Evolutionary conservation across 2,888 invertebrate species (phyloP).

Genomic region (Ophonus ardosiacus): DNA sequence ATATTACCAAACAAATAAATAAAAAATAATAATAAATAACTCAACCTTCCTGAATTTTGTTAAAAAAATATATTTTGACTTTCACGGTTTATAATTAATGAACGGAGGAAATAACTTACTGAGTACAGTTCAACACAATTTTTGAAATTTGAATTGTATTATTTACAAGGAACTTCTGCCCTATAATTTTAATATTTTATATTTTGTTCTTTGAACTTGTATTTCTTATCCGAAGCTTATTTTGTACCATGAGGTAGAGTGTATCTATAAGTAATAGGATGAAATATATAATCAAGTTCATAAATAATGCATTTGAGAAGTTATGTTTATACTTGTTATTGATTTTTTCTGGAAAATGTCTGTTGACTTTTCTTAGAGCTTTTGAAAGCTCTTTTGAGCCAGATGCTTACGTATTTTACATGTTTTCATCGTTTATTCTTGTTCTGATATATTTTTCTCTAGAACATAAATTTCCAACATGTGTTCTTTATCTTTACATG

Average conservation of each 20-base stretch:
- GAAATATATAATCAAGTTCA: neutral
- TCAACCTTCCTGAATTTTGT: too few relatives aligned
- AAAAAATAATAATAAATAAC: too few relatives aligned
- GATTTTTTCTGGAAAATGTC: slow-evolving; percentile 38
- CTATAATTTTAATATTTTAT: too few relatives aligned
- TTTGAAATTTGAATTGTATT: too few relatives aligned
- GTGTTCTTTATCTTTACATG: slow-evolving; percentile 44
- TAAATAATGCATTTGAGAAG: slow-evolving; percentile 36
- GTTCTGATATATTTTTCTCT: slow-evolving; percentile 45
- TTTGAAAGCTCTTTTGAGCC: slow-evolving; percentile 39
- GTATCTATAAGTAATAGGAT: neutral
- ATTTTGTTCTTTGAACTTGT: too few relatives aligned
- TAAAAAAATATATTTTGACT: too few relatives aligned
- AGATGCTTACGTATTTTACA: slow-evolving; percentile 46
- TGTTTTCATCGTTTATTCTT: slow-evolving; percentile 47
- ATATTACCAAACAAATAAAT: too few relatives aligned
- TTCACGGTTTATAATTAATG: too few relatives aligned
- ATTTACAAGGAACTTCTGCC: too few relatives aligned
- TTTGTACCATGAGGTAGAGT: neutral
- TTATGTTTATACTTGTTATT: slow-evolving; percentile 42
- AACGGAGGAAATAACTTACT: too few relatives aligned
- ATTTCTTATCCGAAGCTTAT: neutral
- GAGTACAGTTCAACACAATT: too few relatives aligned
- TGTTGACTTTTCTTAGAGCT: slow-evolving; percentile 44
- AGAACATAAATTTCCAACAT: slow-evolving; percentile 40